These are phyloP conservation scores for Arctia plantaginis DNA, from an alignment of 2,888 invertebrate genomes.

Conservation along the genomic window DNA sequence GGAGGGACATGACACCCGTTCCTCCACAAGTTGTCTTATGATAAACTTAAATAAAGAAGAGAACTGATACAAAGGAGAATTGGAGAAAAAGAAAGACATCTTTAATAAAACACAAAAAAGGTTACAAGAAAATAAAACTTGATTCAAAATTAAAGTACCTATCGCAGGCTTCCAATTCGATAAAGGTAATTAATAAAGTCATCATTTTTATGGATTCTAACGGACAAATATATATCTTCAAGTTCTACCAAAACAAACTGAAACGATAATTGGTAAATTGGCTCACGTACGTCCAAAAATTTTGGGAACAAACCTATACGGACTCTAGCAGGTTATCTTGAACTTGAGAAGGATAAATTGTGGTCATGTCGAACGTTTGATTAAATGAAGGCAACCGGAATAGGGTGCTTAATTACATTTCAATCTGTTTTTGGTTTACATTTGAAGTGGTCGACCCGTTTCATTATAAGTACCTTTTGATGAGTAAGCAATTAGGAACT, in stretches of 20 bases:
- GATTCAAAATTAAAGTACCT: not conserved
- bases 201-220: conserved; percentile 26
- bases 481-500: conserved; percentile 7
- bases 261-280: conserved; percentile 48
- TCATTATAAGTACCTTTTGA: conserved; percentile 14
- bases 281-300: conserved; percentile 43
- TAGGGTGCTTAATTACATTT: conserved; percentile 24
- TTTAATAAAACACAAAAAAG: not conserved
- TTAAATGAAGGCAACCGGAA: conserved; percentile 26
- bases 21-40: too few relatives aligned
- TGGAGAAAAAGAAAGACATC: too few relatives aligned
- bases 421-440: conserved; percentile 4
- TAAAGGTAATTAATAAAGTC: conserved; percentile 2
- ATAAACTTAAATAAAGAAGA: too few relatives aligned
- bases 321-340: conserved; percentile 27
- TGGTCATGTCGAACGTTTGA: conserved; percentile 34
- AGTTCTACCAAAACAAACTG: conserved; percentile 36
- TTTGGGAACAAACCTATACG: conserved; percentile 21
- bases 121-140: not conserved
- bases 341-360: conserved; percentile 38
- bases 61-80: too few relatives aligned
- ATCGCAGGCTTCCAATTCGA: not conserved
- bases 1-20: too few relatives aligned
- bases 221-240: conserved; percentile 32
- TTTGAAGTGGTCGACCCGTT: conserved; percentile 2